These are phyloP conservation scores for Mus pahari DNA, from an alignment of 2,113 vertebrate genomes.

Conservation along the genomic window DNA sequence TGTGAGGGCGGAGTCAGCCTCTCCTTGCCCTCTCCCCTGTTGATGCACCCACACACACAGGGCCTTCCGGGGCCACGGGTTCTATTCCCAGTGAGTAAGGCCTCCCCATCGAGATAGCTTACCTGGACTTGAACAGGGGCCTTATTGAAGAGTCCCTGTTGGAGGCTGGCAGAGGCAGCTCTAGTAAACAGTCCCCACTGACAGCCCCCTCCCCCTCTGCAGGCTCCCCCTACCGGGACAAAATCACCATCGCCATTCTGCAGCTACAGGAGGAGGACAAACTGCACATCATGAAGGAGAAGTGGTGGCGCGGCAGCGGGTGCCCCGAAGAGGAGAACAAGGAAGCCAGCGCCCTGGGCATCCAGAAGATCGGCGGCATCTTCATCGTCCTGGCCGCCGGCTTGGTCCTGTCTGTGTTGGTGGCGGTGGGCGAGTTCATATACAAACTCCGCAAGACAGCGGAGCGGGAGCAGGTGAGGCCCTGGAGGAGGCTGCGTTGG, in stretches of 20 bases:
- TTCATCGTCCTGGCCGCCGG: conserved; percentile 98
- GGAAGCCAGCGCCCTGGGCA: conserved; percentile 95
- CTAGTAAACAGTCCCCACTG: rapidly evolving
- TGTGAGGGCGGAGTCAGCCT: no score
- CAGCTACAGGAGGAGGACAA: conserved; percentile 98
- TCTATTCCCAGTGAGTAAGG: background rate
- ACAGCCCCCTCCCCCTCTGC: background rate
- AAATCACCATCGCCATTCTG: conserved; percentile 98
- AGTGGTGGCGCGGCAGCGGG: conserved; percentile 97
- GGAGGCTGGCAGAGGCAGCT: background rate
- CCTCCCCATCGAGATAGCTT: background rate
- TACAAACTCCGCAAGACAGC: conserved; percentile 97
- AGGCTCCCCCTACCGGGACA: conserved; percentile 99
- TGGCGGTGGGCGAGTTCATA: conserved; percentile 97
- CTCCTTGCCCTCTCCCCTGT: background rate
- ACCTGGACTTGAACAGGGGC: background rate
- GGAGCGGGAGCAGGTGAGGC: conserved; percentile 94
- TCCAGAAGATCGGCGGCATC: conserved; percentile 98
- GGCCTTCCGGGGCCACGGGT: no score
- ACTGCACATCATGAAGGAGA: conserved; percentile 97
- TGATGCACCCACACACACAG: rapidly evolving
- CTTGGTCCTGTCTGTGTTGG: conserved; percentile 95
- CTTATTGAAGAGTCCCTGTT: background rate
- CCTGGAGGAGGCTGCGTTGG: rapidly evolving
- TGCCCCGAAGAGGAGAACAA: conserved; percentile 95